phyloP scores from a whole-genome alignment of 2,888 invertebrate genomes.

The Xestia c-nigrum region DNA sequence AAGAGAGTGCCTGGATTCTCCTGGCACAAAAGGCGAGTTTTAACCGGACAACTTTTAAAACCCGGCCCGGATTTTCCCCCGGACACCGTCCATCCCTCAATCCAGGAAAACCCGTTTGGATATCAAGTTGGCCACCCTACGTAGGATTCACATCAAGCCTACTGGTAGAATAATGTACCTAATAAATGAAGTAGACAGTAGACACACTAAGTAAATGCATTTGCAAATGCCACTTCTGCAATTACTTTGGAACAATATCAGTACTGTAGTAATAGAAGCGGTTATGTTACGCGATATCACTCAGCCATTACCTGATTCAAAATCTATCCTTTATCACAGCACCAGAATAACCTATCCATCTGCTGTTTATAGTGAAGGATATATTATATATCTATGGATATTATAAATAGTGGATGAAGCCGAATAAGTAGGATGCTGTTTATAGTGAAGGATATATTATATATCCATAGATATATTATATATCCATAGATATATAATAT shows the following conservation, averaged over 20 bases:
- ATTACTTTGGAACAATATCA: conserved; percentile 1
- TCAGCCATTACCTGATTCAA: background rate
- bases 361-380: no score
- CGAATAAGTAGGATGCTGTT: no score
- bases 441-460: no score
- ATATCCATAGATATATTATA: no score
- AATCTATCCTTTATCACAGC: background rate
- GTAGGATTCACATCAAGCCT: no score
- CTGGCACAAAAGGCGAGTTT: background rate
- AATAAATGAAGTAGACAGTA: no score
- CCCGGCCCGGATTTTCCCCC: background rate
- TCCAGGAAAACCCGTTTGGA: background rate
- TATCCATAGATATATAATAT: no score
- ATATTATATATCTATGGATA: no score
- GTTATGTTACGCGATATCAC: background rate
- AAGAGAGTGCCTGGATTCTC: background rate
- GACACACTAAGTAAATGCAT: background rate
- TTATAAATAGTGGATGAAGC: no score
- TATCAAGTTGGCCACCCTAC: background rate
- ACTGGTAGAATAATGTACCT: no score
- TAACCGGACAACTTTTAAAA: background rate
- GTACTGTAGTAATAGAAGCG: background rate
- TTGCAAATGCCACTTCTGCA: background rate
- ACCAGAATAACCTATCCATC: no score
- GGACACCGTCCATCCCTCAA: background rate